These are phyloP conservation scores for Lathamus discolor DNA, from an alignment of 2,113 vertebrate species.

Conservation along the genomic window DNA sequence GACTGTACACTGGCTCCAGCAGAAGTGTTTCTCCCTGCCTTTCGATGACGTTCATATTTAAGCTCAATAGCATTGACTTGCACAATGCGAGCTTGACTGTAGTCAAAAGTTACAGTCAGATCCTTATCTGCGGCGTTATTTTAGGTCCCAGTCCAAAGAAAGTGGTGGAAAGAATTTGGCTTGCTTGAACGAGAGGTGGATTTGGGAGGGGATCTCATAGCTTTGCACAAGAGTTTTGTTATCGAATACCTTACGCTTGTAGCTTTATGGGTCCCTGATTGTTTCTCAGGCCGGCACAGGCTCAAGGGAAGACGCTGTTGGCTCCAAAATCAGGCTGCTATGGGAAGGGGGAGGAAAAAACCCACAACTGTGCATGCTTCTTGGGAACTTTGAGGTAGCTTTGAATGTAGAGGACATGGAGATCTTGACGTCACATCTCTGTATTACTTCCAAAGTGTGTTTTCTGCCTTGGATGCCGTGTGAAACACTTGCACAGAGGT, in stretches of 20 bases:
- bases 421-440: background rate
- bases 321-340: background rate
- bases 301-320: background rate
- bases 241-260: background rate
- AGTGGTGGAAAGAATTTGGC: constrained; percentile 25
- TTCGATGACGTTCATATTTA: background rate
- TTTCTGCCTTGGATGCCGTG: background rate
- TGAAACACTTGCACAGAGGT: background rate
- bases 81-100: constrained; percentile 9
- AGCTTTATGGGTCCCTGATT: background rate
- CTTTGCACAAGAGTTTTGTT: constrained; percentile 9
- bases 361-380: background rate
- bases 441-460: background rate
- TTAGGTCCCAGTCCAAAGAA: constrained; percentile 29
- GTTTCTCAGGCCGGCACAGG: background rate
- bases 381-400: background rate
- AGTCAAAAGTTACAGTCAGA: constrained; percentile 47
- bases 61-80: constrained; percentile 11
- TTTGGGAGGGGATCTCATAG: constrained; percentile 32
- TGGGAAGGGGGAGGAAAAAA: background rate
- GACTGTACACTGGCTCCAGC: background rate
- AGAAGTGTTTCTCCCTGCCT: background rate
- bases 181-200: background rate
- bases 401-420: background rate
- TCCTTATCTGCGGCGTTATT: constrained; percentile 10